These are phyloP conservation scores for Tetheella fluctuosa DNA, from an alignment of 2,888 invertebrate species.

Conservation along the genomic window DNA sequence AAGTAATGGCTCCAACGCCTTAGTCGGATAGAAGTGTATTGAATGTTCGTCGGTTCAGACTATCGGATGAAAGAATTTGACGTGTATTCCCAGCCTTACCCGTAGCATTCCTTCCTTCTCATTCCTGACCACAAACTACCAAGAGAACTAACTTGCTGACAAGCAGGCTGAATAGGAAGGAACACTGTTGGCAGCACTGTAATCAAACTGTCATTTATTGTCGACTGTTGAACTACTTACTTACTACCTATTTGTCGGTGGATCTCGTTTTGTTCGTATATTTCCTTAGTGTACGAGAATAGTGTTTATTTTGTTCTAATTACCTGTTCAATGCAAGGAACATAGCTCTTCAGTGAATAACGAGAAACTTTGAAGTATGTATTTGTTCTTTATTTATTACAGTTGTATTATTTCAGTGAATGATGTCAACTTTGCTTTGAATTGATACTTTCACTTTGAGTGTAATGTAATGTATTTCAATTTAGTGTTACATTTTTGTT, in stretches of 20 bases:
- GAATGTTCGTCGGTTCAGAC: too few relatives aligned
- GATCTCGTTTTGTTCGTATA: not conserved
- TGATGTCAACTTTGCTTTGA: conserved; percentile 61
- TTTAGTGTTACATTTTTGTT: not conserved
- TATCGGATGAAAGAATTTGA: too few relatives aligned
- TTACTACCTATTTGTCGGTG: not conserved
- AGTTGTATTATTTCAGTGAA: conserved; percentile 40
- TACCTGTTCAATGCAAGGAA: conserved; percentile 26
- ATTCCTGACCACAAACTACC: too few relatives aligned
- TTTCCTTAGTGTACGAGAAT: not conserved
- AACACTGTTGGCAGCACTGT: not conserved
- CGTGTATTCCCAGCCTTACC: too few relatives aligned
- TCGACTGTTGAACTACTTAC: not conserved
- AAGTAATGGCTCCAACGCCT: too few relatives aligned
- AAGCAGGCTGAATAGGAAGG: too few relatives aligned
- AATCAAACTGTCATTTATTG: not conserved
- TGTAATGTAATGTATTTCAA: conserved; percentile 15
- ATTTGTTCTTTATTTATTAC: conserved; percentile 21
- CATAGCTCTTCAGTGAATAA: not conserved
- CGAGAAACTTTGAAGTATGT: conserved; percentile 33
- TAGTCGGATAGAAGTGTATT: too few relatives aligned
- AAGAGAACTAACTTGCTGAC: too few relatives aligned
- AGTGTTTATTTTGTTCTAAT: conserved; percentile 23
- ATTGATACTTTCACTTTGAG: conserved; percentile 57
- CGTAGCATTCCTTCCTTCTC: too few relatives aligned